Conservation (phyloP, 2,888 invertebrate genomes). For the Willowsia nigromaculata region DNA sequence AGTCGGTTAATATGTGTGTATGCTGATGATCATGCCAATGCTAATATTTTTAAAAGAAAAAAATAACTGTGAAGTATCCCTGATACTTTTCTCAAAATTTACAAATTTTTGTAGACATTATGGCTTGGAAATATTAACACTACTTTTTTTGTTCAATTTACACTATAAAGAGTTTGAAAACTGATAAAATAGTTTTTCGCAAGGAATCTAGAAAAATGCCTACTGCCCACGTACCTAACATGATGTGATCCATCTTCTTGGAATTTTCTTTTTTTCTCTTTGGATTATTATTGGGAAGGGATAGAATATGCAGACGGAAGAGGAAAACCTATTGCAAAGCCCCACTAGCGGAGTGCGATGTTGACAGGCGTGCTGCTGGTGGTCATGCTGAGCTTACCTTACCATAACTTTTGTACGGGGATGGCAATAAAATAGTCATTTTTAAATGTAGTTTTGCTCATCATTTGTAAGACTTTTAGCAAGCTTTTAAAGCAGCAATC, state of each 20-base stretch:
- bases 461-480: too few species aligned
- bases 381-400: neutral
- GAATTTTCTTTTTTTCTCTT: neutral
- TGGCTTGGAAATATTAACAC: neutral
- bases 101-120: neutral
- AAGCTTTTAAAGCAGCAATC: too few species aligned
- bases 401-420: neutral
- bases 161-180: too few species aligned
- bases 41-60: neutral
- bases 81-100: neutral
- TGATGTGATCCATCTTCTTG: neutral
- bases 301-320: neutral
- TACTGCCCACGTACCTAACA: too few species aligned
- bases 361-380: neutral
- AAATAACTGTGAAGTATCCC: neutral
- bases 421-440: too few species aligned
- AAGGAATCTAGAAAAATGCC: too few species aligned
- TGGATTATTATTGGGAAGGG: neutral
- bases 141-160: too few species aligned
- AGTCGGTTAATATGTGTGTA: neutral
- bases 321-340: constrained; percentile 35
- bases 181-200: neutral
- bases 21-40: neutral
- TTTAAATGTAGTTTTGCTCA: too few species aligned
- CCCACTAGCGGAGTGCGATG: neutral